Base-by-base conservation (phyloP, 1,140 invertebrate species). In the Diorhabda carinulata region DNA sequence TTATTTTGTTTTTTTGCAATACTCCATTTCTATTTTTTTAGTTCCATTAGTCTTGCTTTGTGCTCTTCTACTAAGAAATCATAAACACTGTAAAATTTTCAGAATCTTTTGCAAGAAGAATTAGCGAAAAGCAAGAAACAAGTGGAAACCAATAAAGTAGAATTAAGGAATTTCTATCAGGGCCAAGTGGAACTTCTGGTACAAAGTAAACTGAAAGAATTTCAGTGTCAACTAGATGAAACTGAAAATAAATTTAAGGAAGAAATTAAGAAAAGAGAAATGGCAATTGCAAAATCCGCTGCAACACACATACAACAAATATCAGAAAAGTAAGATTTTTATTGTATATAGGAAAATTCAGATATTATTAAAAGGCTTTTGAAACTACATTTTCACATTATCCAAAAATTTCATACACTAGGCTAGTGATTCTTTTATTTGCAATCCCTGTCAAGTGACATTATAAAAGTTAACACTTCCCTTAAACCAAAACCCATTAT, bases 121-220 rank as follows among this genome's bases (percentile, higher is more conserved):
- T 76, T 84, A 1, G 85, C 85, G 68, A 78, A 77, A 43, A 78
- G 84, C 25, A 83, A 82, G 64, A 84, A 84, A 70, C 82, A 89
- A 61, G 76, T 91, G 7, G 90, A 92, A 60, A 81, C 86, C 5
- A 87, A 88, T 65, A 89, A 89, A 73, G 81, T 83, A 5, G 89
- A 92, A 69, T 79, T 92, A 6, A 88, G 90, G 75, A 84, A 86
- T 40, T 87, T 91, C 74, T 94, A 93, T 76, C 92, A 94, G 77
- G 88, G 89, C 67, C 91, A 94, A 81, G 82, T 94, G 43, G 91
- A 94, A 67, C 84, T 87, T 58, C 89, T 92, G 3, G 91, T 94
- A 3, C 83, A 88, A 68, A 84, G 85, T 10, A 94, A 94, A 79
- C 78, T 92, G 63, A 86, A 87, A 73, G 91, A 94, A 79, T 93